A percentile compares a stretch with the other conserved stretches of the same genome.
Conservation (phyloP, 2,113 vertebrate genomes). For the pig (Sus scrofa) region DNA sequence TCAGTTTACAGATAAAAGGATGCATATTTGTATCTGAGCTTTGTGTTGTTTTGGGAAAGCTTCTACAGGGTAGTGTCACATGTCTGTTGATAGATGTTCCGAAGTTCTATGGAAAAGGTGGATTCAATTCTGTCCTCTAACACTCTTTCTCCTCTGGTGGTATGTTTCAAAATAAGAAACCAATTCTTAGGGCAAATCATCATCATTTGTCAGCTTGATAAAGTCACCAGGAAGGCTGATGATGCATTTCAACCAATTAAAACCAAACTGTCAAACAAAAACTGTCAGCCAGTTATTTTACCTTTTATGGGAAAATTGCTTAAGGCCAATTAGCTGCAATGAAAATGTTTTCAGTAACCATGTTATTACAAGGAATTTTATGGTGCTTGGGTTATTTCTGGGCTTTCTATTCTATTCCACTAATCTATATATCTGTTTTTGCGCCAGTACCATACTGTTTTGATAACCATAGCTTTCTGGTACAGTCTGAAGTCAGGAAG, state of each 20-base stretch:
- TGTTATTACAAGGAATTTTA: neutral
- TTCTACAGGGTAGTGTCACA: neutral
- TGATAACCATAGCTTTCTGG: no score
- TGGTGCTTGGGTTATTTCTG: no score
- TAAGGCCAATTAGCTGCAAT: neutral
- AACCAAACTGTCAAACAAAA: neutral
- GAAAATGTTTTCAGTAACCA: neutral
- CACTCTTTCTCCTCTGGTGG: neutral
- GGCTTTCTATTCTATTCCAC: no score
- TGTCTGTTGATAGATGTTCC: neutral
- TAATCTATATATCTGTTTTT: no score
- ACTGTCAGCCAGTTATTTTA: neutral
- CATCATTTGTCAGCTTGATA: no score
- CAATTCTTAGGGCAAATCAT: neutral
- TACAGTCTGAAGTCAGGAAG: no score
- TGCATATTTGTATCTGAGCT: neutral
- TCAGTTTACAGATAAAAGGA: neutral
- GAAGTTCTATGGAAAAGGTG: neutral
- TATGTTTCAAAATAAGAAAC: neutral
- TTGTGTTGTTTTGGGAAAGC: neutral
- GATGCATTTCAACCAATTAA: neutral
- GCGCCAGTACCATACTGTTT: no score
- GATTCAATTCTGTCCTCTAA: neutral
- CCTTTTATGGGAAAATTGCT: neutral
- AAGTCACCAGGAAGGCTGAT: neutral